Evolutionary conservation across 2,888 invertebrate species (phyloP).

Genomic region (Athetis lepigone): DNA sequence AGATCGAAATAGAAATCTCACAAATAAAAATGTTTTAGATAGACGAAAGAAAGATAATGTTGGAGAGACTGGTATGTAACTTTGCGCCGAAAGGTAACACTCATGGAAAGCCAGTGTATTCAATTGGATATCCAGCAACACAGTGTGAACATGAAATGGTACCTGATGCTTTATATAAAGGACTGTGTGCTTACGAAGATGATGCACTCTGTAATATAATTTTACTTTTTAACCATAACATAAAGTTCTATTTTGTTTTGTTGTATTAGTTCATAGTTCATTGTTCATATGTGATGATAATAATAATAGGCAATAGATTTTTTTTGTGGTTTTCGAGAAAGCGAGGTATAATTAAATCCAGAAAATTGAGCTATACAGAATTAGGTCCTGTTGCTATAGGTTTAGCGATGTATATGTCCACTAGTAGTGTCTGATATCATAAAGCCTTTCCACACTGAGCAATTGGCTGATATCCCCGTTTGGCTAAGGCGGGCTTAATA

Average conservation of each 20-base stretch:
- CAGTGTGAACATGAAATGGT: constrained; percentile 74
- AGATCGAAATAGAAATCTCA: constrained; percentile 10
- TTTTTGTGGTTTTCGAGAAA: background rate
- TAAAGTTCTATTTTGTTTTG: too few relatives aligned
- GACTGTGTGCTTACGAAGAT: constrained; percentile 70
- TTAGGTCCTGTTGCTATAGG: too few relatives aligned
- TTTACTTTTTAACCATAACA: too few relatives aligned
- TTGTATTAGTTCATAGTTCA: too few relatives aligned
- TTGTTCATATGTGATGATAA: too few relatives aligned
- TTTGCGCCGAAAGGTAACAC: constrained; percentile 83
- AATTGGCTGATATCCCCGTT: too few relatives aligned
- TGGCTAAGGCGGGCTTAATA: too few relatives aligned
- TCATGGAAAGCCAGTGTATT: constrained; percentile 79
- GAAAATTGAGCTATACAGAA: background rate
- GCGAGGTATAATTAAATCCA: background rate
- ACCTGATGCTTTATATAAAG: constrained; percentile 70
- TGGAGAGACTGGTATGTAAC: constrained; percentile 84
- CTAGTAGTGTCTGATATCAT: too few relatives aligned
- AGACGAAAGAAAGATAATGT: constrained; percentile 63
- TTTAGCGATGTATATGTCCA: too few relatives aligned
- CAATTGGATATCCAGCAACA: constrained; percentile 80
- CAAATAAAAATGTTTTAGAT: constrained; percentile 64
- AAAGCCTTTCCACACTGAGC: too few relatives aligned
- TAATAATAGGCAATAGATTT: too few relatives aligned
- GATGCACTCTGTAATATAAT: constrained; percentile 44